Evolutionary conservation across 1,140 invertebrate species (phyloP).

Genomic region (Achroia grisella): DNA sequence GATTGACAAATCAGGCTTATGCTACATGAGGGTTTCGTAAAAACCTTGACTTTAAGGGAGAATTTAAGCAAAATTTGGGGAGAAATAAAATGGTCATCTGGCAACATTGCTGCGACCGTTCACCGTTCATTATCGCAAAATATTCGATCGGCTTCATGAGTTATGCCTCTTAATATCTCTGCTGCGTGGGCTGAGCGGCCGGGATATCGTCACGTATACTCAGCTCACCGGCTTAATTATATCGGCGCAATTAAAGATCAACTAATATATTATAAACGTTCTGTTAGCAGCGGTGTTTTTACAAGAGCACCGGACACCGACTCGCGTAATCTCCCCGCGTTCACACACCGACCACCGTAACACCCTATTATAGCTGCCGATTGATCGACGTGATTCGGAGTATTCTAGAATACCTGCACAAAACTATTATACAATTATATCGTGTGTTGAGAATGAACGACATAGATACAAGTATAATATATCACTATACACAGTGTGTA

Average conservation of each 20-base stretch:
- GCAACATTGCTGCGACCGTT: no score
- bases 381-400: constrained; percentile 24
- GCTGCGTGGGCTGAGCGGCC: constrained; percentile 46
- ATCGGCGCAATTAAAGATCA: constrained; percentile 64
- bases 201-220: constrained; percentile 69
- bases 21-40: no score
- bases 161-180: constrained; percentile 68
- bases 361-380: constrained; percentile 38
- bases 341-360: constrained; percentile 34
- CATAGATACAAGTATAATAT: no score
- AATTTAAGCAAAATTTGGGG: no score
- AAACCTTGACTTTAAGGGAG: no score
- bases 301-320: constrained; percentile 43
- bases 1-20: no score
- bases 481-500: no score
- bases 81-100: no score
- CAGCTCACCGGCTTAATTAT: constrained; percentile 60
- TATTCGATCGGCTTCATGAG: constrained; percentile 60
- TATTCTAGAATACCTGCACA: constrained; percentile 15
- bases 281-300: constrained; percentile 63
- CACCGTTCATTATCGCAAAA: constrained; percentile 63
- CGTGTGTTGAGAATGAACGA: constrained; percentile 5
- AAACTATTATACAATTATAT: constrained; percentile 2
- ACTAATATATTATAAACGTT: constrained; percentile 73
- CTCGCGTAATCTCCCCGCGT: constrained; percentile 38